Evolutionary conservation across 37 sponge, comb jelly and placozoan genomes (phyloP).

Genomic region (Oopsacas minuta): DNA sequence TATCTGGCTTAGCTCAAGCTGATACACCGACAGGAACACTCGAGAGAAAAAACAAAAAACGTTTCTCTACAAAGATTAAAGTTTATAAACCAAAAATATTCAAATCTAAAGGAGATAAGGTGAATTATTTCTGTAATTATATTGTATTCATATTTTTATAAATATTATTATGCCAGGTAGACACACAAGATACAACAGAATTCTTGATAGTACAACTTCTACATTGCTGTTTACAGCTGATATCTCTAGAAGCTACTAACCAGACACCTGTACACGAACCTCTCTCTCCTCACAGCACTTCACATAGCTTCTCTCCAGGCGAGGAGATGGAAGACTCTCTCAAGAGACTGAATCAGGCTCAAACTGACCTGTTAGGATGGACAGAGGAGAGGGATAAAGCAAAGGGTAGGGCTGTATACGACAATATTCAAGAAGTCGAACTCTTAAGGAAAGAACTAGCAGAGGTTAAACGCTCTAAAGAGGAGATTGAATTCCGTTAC

Average conservation of each 20-base stretch:
- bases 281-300: background rate
- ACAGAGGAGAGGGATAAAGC: background rate
- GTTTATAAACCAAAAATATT: background rate
- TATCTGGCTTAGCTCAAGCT: background rate
- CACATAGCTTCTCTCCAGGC: background rate
- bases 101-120: slow-evolving; percentile 5
- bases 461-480: background rate
- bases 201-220: background rate
- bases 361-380: background rate
- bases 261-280: background rate
- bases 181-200: background rate
- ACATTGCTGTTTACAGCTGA: background rate
- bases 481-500: background rate
- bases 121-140: no score
- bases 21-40: background rate
- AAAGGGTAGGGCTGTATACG: no score
- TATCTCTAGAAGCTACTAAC: background rate
- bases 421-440: background rate
- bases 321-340: background rate
- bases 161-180: no score
- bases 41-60: background rate
- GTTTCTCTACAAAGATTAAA: background rate
- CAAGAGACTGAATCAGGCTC: background rate
- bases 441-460: background rate
- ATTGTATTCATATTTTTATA: background rate